Evolutionary conservation across 2,113 vertebrate genomes (phyloP).

Genomic region (Morone saxatilis): DNA sequence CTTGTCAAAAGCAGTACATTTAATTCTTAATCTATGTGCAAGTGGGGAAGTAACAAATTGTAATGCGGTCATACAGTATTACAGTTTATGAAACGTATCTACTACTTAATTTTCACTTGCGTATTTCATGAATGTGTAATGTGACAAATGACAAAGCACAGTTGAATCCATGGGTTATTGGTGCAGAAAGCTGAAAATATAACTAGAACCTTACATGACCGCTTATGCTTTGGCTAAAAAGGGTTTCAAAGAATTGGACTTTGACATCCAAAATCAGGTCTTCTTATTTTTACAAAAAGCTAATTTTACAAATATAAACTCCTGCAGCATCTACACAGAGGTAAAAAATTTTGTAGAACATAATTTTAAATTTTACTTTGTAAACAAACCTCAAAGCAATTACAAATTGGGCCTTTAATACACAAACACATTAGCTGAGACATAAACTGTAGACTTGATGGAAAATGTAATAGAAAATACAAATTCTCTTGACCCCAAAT

Average conservation of each 20-base stretch:
- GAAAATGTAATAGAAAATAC: not conserved
- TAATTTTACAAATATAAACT: not conserved
- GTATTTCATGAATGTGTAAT: constrained; percentile 7
- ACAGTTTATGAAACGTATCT: not conserved
- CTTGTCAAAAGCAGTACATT: not conserved
- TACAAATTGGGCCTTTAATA: not conserved
- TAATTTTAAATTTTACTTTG: not conserved
- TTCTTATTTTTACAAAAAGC: not conserved
- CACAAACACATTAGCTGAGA: not conserved
- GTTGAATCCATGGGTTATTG: constrained; percentile 14
- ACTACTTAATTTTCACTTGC: not conserved
- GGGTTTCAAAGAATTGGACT: not conserved
- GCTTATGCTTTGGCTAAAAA: not conserved
- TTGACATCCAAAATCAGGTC: not conserved
- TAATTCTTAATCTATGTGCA: not conserved
- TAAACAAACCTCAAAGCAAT: not conserved
- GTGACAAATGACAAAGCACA: constrained; percentile 1
- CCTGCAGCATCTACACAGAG: not conserved
- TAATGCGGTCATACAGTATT: not conserved
- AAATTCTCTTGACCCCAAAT: not conserved
- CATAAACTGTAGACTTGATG: not conserved
- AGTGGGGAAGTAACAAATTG: not conserved
- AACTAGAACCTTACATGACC: not conserved
- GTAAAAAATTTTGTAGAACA: not conserved
- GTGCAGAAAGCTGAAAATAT: constrained; percentile 14